phyloP scores from a whole-genome alignment of 1,140 invertebrate species.

The Eriosoma lanigerum region DNA sequence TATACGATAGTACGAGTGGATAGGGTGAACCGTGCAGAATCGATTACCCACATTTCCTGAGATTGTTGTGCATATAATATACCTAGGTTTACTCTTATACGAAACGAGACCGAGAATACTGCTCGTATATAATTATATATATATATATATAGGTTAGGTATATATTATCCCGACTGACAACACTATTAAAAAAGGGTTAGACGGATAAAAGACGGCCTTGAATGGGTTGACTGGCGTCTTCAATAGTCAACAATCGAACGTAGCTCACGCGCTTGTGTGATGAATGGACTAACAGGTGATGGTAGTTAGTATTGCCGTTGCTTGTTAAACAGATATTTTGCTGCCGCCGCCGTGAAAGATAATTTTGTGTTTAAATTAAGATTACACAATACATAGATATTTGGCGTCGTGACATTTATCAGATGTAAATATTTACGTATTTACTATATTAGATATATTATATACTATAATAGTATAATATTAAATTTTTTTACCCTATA shows the following conservation, averaged over 20 bases:
- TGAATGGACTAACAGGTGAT: slow-evolving; percentile 45
- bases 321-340: background rate
- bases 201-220: slow-evolving; percentile 34
- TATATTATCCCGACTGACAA: slow-evolving; percentile 14
- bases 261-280: background rate
- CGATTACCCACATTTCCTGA: background rate
- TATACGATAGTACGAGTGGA: background rate
- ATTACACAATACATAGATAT: too few species aligned
- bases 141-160: background rate
- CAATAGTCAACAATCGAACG: slow-evolving; percentile 12
- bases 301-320: background rate
- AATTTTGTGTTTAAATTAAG: too few species aligned
- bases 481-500: too few species aligned
- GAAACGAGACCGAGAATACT: too few species aligned
- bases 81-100: too few species aligned
- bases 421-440: too few species aligned
- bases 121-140: too few species aligned
- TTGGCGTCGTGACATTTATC: too few species aligned
- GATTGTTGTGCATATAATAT: too few species aligned
- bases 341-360: background rate
- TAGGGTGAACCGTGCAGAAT: background rate
- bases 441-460: too few species aligned
- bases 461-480: too few species aligned
- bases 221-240: slow-evolving; percentile 16
- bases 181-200: slow-evolving; percentile 44